These are phyloP conservation scores for Tachina lurida DNA, from an alignment of 2,888 invertebrate genomes.

Conservation along the genomic window DNA sequence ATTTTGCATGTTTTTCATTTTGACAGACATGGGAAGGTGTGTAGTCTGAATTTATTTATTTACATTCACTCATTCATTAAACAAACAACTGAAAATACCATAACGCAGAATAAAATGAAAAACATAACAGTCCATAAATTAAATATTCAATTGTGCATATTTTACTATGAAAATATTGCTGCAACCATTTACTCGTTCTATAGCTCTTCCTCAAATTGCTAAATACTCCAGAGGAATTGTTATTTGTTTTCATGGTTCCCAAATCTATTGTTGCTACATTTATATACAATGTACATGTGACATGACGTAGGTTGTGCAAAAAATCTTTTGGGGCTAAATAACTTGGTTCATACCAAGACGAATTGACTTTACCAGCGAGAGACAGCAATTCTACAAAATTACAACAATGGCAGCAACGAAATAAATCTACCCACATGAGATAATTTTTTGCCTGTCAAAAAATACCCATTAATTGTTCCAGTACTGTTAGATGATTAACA, in stretches of 20 bases:
- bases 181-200: conserved; percentile 6
- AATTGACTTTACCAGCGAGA: no score
- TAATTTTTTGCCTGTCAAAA: no score
- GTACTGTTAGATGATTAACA: no score
- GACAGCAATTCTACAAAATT: no score
- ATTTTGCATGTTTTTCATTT: not conserved
- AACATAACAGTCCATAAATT: conserved; percentile 50
- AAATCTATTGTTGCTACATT: conserved; percentile 37
- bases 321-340: not conserved
- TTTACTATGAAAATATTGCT: conserved; percentile 12
- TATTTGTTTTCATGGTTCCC: conserved; percentile 27
- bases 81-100: conserved; percentile 36
- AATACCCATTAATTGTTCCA: no score
- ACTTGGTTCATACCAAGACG: no score
- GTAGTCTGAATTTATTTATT: conserved; percentile 36
- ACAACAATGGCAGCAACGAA: no score
- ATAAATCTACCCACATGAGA: no score
- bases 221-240: conserved; percentile 50
- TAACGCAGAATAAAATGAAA: conserved; percentile 24
- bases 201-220: conserved; percentile 41
- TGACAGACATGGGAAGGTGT: conserved; percentile 19
- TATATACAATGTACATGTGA: not conserved
- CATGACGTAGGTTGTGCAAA: not conserved
- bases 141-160: conserved; percentile 63
- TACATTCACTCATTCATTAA: conserved; percentile 43